A percentile compares a stretch with the other conserved stretches of the same genome.
Evolutionary conservation across 1,140 invertebrate species (phyloP).

Genomic region (Rhagoletis pomonella): DNA sequence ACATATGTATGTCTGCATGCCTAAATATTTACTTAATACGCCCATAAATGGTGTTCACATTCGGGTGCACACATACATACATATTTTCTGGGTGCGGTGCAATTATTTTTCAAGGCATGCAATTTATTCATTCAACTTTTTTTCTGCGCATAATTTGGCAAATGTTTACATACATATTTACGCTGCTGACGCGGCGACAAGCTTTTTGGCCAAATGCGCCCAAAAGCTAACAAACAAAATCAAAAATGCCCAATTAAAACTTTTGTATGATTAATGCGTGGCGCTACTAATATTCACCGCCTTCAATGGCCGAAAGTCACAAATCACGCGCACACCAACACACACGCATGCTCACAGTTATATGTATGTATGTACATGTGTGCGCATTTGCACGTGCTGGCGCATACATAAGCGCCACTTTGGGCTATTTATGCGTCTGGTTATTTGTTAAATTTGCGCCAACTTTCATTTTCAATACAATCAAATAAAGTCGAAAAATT

Average conservation of each 20-base stretch:
- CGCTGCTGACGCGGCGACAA: not conserved
- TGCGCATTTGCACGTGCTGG: not conserved
- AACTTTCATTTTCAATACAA: conserved; percentile 28
- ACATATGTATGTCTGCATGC: not conserved
- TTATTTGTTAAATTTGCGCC: conserved; percentile 39
- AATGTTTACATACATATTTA: not conserved
- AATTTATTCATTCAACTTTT: not conserved
- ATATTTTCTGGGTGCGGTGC: conserved; percentile 12
- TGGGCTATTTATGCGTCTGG: conserved; percentile 12
- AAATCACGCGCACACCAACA: not conserved
- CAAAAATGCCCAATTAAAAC: not conserved
- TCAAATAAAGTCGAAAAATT: not conserved
- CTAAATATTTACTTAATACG: not conserved
- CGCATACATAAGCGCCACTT: not conserved
- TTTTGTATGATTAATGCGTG: conserved; percentile 12
- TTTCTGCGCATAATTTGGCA: conserved; percentile 29
- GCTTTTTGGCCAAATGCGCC: not conserved
- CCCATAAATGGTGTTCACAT: not conserved
- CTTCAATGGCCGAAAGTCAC: not conserved
- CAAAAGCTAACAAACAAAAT: not conserved
- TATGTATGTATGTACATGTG: not conserved
- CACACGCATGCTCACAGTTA: not conserved
- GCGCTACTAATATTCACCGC: not conserved
- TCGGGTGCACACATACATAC: too few species aligned
- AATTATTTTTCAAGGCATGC: conserved; percentile 6